Base-by-base conservation (phyloP, 2,113 vertebrate species). In the Phylloscopus trochilus region DNA sequence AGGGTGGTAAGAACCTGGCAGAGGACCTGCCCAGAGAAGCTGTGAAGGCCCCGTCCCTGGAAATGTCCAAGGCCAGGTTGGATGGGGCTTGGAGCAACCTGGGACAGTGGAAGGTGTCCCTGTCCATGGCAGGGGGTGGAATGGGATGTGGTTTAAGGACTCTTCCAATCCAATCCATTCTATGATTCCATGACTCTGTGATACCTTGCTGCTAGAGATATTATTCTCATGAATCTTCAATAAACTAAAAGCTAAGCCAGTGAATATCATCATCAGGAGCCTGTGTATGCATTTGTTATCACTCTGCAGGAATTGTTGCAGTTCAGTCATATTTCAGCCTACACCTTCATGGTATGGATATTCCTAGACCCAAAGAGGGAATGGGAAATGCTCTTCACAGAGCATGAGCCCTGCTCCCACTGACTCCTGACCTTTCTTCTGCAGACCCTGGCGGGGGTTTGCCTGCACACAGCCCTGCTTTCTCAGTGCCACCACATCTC, bases 341-440 rank as follows among this genome's bases (percentile, higher is more conserved):
- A 26, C 51, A 12, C 43, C 30, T 35, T 27, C 37, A 56, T 1
- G 2, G 23, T 18, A 33, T 5, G 27, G 62, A 19, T 49, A 44
- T 49, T 83, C 62, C 84, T 4, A 18, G 35, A 41, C 19, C 53
- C 67, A 53, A 73, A 41, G 35, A 37, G 46, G 68, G 83, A 80
- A 85, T 5, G 58, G 52, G 79, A 79, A 72, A 53, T 58, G 67
- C 33, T 24, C 14, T 2, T 31, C 72, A 27, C 0, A 20, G 33
- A 58, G 59, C 58, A 30, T 0, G 0, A 2, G 58, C 49, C 16
- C n/a, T 0, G 0, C 13, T 69, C 60, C 63, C 1, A 2, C 55
- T n/a, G 79, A 43, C 83, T 90, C 83, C 64, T 43, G 83, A 83
- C 90, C 92, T 95, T 94, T 88, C 59, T 6, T 83, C 79, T 88